Conservation (phyloP, 2,888 invertebrate genomes). For the Zaprionus lineosus region DNA sequence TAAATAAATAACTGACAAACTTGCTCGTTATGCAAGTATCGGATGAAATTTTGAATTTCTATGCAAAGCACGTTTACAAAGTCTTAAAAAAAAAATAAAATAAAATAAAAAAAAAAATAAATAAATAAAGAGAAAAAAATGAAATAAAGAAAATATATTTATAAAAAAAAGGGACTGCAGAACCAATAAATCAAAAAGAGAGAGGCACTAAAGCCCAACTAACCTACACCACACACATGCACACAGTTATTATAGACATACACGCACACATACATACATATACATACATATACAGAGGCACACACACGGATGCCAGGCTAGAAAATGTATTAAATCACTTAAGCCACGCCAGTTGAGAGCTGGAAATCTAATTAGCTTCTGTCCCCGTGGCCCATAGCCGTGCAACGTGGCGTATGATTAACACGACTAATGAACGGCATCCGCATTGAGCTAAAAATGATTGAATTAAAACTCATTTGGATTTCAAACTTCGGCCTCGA, state of each 20-base stretch:
- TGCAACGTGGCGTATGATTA: constrained; percentile 73
- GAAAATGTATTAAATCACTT: constrained; percentile 41
- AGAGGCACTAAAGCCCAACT: constrained; percentile 25
- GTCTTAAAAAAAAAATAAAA: background rate
- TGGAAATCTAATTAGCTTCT: constrained; percentile 46
- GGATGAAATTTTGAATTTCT: background rate
- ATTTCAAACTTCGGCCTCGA: constrained; percentile 21
- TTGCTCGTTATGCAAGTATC: background rate
- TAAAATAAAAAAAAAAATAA: constrained; percentile 5
- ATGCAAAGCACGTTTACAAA: constrained; percentile 54
- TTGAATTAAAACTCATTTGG: constrained; percentile 64
- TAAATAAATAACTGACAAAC: constrained; percentile 32
- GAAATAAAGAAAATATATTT: background rate
- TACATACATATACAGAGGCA: background rate
- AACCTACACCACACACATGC: no score
- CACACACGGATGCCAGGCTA: constrained; percentile 2
- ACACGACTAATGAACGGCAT: constrained; percentile 71
- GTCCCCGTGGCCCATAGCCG: constrained; percentile 32
- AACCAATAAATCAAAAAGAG: constrained; percentile 19
- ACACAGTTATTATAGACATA: no score
- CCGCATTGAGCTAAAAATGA: constrained; percentile 60
- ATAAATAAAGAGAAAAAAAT: background rate
- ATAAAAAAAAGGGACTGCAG: constrained; percentile 8
- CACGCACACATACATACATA: constrained; percentile 9
- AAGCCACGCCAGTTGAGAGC: constrained; percentile 9